Evolutionary conservation across 2,113 vertebrate species (phyloP), one percentile per base, ranked within the genome.

Genomic region (Python bivittatus): DNA sequence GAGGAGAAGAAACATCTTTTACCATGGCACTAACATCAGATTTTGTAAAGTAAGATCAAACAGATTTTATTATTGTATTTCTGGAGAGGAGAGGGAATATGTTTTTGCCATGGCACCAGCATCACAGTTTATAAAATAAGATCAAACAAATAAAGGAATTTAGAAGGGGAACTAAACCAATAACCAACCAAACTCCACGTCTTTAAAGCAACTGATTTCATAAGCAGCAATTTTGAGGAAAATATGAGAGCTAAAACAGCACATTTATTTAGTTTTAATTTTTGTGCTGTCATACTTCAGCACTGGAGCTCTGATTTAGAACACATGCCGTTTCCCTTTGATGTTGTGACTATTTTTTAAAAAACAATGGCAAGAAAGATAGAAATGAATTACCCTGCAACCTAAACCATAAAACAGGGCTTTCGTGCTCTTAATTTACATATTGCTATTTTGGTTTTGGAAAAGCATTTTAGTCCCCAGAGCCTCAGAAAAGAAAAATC

Each of bases 191-290:
- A 64, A n/a, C 15, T 33, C 44, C 84, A 86, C 33, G 92, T 20
- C 93, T 95, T 95, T 95, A 94, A 96, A 96, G 94, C 33, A 95
- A 68, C 93, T 93, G 92, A 93, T 91, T 84, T 91, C 88, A 93
- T 93, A 93, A 96, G 94, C 95, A 95, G 89, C 93, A 87, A 95
- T 96, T 97, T 91, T 97, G 93, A 91, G 92, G 89, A 95, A 89
- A 97, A 96, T 96, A 96, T 95, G 94, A 96, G 94, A 96, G 94
- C 95, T 98, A 95, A 97, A 97, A 97, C 96, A 97, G 97, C 95
- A 97, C 97, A 98, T 98, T 98, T 97, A 98, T 98, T 98, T 97
- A 92, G 94, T 97, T 98, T 97, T 97, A 98, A 98, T 98, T 98
- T 97, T 97, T 97, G 93, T 96, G 96, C 97, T 98, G 97, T 97